Percentiles rank a stretch among this genome's conserved stretches.
Evolutionary conservation across 2,797 vertebrate genomes (phyloP).

Genomic region (Aeoliscus strigatus): DNA sequence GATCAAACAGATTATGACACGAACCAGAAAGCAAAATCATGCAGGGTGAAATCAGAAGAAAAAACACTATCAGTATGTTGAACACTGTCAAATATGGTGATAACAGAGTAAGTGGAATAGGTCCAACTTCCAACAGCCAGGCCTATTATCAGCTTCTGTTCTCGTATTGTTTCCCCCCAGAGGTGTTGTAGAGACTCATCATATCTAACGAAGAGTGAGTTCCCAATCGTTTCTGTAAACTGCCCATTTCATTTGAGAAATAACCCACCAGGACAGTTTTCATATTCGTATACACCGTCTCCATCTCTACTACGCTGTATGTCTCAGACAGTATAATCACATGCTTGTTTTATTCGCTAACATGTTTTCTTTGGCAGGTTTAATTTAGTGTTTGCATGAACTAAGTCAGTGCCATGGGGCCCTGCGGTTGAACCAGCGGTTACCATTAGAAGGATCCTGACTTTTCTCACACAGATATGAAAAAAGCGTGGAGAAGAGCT

Average conservation of each 20-base stretch:
- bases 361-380: conserved; percentile 9
- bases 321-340: neutral
- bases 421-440: conserved; percentile 15
- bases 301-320: neutral
- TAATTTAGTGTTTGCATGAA: conserved; percentile 23
- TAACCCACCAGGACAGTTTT: conserved; percentile 3
- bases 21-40: too few species aligned
- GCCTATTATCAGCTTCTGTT: too few species aligned
- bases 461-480: conserved; percentile 4
- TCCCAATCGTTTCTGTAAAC: neutral
- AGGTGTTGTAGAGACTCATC: too few species aligned
- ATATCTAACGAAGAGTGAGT: neutral
- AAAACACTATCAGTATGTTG: too few species aligned
- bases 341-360: conserved; percentile 13
- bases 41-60: too few species aligned
- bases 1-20: too few species aligned
- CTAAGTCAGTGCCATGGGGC: conserved; percentile 6
- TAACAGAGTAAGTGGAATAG: too few species aligned
- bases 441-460: conserved; percentile 3
- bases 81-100: too few species aligned
- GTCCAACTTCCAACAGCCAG: too few species aligned
- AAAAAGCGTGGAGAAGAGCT: conserved; percentile 11
- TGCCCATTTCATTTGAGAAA: neutral
- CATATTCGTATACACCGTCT: conserved; percentile 1
- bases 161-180: too few species aligned